Evolutionary conservation across 2,113 vertebrate species (phyloP).

Genomic region (Oophaga pumilio): DNA sequence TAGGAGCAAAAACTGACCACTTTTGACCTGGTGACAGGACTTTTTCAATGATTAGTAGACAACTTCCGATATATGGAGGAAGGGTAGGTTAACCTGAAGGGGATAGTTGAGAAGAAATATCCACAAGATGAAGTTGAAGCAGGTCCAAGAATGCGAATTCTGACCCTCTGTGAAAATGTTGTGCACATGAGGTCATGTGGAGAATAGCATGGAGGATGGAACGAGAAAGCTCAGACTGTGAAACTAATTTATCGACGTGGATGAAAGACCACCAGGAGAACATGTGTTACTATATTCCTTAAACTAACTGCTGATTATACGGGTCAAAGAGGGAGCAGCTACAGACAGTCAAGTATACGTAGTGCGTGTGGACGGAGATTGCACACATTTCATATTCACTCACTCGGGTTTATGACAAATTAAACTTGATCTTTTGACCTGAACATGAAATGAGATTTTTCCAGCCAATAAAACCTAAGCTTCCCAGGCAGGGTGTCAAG

Average conservation of each 20-base stretch:
- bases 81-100: not conserved
- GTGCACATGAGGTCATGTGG: not conserved
- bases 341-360: not conserved
- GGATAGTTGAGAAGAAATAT: not conserved
- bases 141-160: not conserved
- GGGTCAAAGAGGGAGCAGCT: slow-evolving; percentile 9
- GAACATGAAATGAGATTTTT: slow-evolving; percentile 70
- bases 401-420: slow-evolving; percentile 70
- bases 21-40: no score
- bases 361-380: not conserved
- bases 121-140: not conserved
- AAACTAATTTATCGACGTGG: slow-evolving; percentile 13
- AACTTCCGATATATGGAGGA: not conserved
- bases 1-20: no score
- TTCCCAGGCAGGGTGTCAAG: slow-evolving; percentile 72
- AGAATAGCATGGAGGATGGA: slow-evolving; percentile 8
- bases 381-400: slow-evolving; percentile 12
- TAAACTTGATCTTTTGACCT: slow-evolving; percentile 75
- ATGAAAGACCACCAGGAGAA: not conserved
- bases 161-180: not conserved
- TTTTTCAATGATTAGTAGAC: not conserved
- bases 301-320: slow-evolving; percentile 22
- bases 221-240: slow-evolving; percentile 12
- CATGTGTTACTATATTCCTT: slow-evolving; percentile 12
- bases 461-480: slow-evolving; percentile 68